Evolutionary conservation across 2,113 vertebrate genomes (phyloP), one percentile per base, ranked within the genome.

Genomic region (Psephotus haematonotus): DNA sequence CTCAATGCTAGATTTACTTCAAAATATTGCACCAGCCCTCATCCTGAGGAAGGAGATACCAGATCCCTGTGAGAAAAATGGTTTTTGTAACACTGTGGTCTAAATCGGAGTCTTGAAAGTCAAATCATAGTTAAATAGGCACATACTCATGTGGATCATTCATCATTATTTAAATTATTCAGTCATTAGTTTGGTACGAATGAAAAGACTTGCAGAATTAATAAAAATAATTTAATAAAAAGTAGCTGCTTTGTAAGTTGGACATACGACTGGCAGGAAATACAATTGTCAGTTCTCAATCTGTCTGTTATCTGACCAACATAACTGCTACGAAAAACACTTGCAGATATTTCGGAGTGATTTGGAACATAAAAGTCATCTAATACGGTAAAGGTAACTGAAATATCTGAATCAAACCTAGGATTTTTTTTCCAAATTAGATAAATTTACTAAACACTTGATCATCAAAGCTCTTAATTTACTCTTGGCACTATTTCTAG

Each of bases 331-430:
- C 10, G 6, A 46, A 85, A 75, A 90, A 65, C 52, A 37, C 41
- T 71, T 6, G 11, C 7, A 28, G 22, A 0, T 25, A 50, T 41
- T 69, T 78, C 70, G 1, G 9, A 55, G 16, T 52, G 3, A 3
- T 82, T 79, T 71, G 5, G 27, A 64, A 88, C 7, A 9, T 57
- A 43, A 27, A 46, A 55, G 63, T 85, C 1, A 13, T 60, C 10
- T 50, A 64, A 53, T n/a, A 46, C 8, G 3, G 10, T 20, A 27
- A 7, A 59, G 7, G 13, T 39, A 64, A 64, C 2, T 52, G 15
- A 81, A 83, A 67, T 57, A 46, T 14, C 4, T 78, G 33, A 69
- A 43, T 4, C 20, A 46, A 74, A 74, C 4, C 1, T 10, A 44
- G 10, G 15, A 35, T 57, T 74, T 41, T 6, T 63, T 86, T 82